Evolutionary conservation across 2,113 vertebrate species (phyloP).

Genomic region (Coracopsis vasa): DNA sequence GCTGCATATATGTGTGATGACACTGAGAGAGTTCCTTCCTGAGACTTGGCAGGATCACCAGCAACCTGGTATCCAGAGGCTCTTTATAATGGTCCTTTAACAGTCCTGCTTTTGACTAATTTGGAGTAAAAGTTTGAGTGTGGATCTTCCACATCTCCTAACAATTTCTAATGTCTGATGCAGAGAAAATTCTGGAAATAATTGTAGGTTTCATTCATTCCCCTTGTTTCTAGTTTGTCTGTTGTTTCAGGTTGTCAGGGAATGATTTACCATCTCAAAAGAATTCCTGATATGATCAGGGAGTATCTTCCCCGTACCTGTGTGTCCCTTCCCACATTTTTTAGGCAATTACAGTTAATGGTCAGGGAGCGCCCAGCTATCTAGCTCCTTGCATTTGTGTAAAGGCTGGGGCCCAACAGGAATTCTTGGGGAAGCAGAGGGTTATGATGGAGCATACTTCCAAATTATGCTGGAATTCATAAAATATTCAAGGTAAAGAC

Average conservation of each 20-base stretch:
- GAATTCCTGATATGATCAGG: neutral
- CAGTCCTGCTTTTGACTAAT: neutral
- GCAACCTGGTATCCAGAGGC: neutral
- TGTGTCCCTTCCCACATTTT: neutral
- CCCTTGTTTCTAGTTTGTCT: neutral
- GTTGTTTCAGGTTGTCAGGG: neutral
- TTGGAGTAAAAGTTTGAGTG: neutral
- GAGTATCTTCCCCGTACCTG: neutral
- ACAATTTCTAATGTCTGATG: neutral
- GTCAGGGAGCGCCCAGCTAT: rapidly evolving
- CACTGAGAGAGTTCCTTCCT: neutral
- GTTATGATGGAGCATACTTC: neutral
- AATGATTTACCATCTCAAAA: neutral
- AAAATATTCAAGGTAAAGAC: neutral
- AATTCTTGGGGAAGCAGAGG: neutral
- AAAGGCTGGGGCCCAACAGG: neutral
- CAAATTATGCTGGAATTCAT: neutral
- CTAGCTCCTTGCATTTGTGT: neutral
- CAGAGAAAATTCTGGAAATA: neutral
- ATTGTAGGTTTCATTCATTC: neutral
- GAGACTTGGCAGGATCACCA: neutral
- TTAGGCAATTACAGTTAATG: neutral
- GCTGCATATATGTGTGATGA: neutral
- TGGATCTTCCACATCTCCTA: neutral
- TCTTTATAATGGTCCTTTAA: neutral